Percentiles rank a stretch among this genome's conserved stretches.
Conservation (phyloP, 2,797 vertebrate species). For the Helarctos malayanus region DNA sequence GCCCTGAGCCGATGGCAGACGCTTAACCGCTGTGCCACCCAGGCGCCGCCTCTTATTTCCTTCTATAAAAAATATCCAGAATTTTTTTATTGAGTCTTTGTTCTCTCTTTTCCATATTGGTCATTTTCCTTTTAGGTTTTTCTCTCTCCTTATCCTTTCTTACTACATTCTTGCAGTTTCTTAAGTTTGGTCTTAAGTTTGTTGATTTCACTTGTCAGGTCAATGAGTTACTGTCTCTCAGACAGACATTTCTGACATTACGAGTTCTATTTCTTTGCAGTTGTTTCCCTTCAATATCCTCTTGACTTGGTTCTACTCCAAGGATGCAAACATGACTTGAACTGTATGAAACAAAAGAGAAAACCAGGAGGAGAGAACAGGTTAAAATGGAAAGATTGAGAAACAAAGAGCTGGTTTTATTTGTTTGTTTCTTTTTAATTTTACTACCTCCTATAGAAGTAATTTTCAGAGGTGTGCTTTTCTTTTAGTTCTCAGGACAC, state of each 20-base stretch:
- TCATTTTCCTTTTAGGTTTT: not conserved
- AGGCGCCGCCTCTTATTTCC: too few species aligned
- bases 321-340: not conserved
- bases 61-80: not conserved
- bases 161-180: not conserved
- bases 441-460: not conserved
- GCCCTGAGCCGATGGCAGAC: too few species aligned
- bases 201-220: not conserved
- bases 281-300: not conserved
- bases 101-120: not conserved
- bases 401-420: not conserved
- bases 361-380: not conserved
- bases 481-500: not conserved
- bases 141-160: not conserved
- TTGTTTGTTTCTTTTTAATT: not conserved
- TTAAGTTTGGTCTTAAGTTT: not conserved
- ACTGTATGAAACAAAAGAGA: not conserved
- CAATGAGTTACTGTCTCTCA: not conserved
- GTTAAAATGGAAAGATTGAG: not conserved
- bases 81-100: not conserved
- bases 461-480: not conserved
- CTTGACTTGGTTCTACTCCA: not conserved
- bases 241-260: not conserved
- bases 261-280: not conserved
- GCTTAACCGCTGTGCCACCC: too few species aligned